Base-by-base conservation (phyloP, 1,140 invertebrate species). In the Micrasema minimum region DNA sequence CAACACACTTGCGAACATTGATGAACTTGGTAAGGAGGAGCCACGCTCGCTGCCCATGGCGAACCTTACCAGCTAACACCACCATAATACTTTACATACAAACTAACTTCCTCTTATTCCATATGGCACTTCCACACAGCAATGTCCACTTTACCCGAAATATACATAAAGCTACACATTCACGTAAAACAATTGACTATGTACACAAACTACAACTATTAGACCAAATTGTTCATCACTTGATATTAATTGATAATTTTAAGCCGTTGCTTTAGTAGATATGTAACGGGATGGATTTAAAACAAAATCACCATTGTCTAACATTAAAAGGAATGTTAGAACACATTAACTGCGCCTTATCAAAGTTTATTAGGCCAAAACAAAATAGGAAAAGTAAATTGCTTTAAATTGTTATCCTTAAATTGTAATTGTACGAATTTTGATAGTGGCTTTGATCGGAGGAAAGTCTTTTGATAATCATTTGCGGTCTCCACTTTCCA, bases 1-100 rank as follows among this genome's bases (percentile, higher is more conserved):
- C 85, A 74, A 91, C 89, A 80, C 90, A 91, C 72, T 90, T 87
- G 79, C 89, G 90, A 72, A 91, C 88, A 75, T 91, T 91, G 74
- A 90, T 85, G 77, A 89, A 87, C 76, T 89, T 88, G 62, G 88
- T 83, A 72, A 90, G 80, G 79, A 83, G 84, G 70, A 83, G 79
- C 78, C 86, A 86, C 77, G 87, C 88, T 64, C 89, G 83, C 37
- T 81, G 80, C 74, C 80, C 75, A 76, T 82, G 79, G 51, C 83
- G 77, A 72, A 79, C 67, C 77, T 72, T 11, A 78, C 78, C 69
- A 73, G 26, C 3, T 31, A 31, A 31, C 80, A 74, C 59, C 79
- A 74, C 76, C 71, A 61, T 59, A 38, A 31, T 53, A 20, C 46
- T 48, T 48, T 10, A 20, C 16, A 20, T 14, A 18, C 18, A 10